These are phyloP conservation scores for Sesia bembeciformis DNA, from an alignment of 2,888 invertebrate genomes.

Conservation along the genomic window DNA sequence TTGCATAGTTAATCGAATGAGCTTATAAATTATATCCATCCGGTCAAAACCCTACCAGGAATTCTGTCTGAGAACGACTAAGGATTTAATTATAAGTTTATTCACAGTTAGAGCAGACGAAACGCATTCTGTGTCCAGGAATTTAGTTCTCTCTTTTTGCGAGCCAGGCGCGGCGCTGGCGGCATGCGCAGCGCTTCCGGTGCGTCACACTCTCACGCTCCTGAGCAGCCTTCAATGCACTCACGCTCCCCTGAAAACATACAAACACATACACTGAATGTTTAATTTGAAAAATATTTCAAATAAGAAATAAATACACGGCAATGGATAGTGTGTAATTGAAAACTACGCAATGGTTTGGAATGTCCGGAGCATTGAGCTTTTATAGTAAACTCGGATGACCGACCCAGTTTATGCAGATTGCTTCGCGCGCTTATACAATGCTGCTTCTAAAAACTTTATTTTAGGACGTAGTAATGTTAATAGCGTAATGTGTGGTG, in stretches of 20 bases:
- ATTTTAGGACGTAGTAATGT: neutral
- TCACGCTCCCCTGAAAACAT: neutral
- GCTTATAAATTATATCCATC: neutral
- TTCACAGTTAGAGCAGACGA: neutral
- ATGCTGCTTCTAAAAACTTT: neutral
- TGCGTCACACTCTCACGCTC: slow-evolving; percentile 16
- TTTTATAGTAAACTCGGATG: neutral
- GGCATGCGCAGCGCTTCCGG: slow-evolving; percentile 15
- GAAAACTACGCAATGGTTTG: neutral
- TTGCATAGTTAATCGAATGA: too few relatives aligned
- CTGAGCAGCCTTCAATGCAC: neutral
- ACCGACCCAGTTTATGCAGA: neutral
- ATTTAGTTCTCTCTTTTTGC: slow-evolving; percentile 1
- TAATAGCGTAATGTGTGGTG: neutral
- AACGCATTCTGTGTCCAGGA: neutral
- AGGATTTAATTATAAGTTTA: neutral
- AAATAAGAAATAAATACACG: too few relatives aligned
- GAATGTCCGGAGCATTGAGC: slow-evolving; percentile 7
- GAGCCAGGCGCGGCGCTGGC: neutral
- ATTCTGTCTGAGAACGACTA: neutral
- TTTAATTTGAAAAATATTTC: too few relatives aligned
- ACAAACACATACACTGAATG: too few relatives aligned
- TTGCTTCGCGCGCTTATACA: neutral
- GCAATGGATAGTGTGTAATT: too few relatives aligned
- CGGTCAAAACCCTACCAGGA: neutral